A percentile compares a stretch with the other conserved stretches of the same genome.
Evolutionary conservation across 2,113 vertebrate genomes (phyloP).

Genomic region (Rhinogobius similis): DNA sequence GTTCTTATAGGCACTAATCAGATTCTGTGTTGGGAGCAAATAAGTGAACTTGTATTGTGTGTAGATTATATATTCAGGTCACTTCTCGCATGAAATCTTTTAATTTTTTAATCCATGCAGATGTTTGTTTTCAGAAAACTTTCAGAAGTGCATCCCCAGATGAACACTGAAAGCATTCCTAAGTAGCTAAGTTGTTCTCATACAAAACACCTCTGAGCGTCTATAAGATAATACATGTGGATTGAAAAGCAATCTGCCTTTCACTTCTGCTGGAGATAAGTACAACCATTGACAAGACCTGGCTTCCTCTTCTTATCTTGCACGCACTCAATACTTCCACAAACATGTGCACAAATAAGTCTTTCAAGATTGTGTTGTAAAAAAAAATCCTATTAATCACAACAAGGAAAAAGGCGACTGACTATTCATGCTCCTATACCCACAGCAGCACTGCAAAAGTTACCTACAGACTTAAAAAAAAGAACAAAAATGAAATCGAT

Average conservation of each 20-base stretch:
- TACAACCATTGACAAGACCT: conserved; percentile 81
- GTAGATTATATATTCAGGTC: conserved; percentile 84
- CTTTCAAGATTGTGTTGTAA: conserved; percentile 80
- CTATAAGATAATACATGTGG: conserved; percentile 81
- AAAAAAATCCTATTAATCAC: conserved; percentile 79
- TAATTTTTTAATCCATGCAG: conserved; percentile 79
- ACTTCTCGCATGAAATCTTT: conserved; percentile 76
- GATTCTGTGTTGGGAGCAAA: conserved; percentile 68
- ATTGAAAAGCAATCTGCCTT: conserved; percentile 82
- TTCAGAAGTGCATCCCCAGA: conserved; percentile 77
- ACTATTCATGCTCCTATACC: conserved; percentile 55
- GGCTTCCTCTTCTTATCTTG: conserved; percentile 79
- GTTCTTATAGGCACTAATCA: conserved; percentile 78
- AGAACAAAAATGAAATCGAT: too few relatives aligned
- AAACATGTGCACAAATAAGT: conserved; percentile 78
- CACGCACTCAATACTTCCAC: conserved; percentile 75
- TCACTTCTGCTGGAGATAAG: conserved; percentile 80
- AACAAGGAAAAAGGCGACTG: conserved; percentile 70
- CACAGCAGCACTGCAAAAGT: conserved; percentile 56
- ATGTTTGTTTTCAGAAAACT: conserved; percentile 81
- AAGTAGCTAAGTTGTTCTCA: conserved; percentile 78
- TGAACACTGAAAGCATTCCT: conserved; percentile 81
- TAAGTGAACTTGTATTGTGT: conserved; percentile 79
- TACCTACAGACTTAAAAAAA: neutral
- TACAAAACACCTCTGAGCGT: conserved; percentile 81